Evolutionary conservation across 2,797 vertebrate genomes (phyloP), one percentile per base, ranked within the genome.

Genomic region (Myripristis murdjan): DNA sequence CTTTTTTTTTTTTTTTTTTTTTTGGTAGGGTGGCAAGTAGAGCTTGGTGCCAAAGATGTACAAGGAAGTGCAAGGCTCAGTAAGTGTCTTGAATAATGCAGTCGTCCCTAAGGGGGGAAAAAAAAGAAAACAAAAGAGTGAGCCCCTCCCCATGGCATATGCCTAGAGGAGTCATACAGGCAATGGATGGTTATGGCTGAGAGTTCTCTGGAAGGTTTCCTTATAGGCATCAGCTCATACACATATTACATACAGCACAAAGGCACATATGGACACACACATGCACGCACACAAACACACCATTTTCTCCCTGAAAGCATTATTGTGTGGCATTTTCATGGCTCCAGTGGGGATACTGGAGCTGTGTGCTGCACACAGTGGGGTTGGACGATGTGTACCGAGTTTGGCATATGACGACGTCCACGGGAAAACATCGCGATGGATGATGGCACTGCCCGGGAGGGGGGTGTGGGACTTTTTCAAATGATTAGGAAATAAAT

Each of bases 31-130:
- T 87, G 87, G 75, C 86, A 86, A 87, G 83, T 82, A 62, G 84
- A 90, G 80, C 84, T 91, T 76, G 83, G 87, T 93, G 90, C 87
- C 88, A 90, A 89, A 92, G 87, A 92, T 86, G 83, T 91, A 92
- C 89, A 92, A 82, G 88, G 83, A 90, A 84, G 81, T 91, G 90
- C 87, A 92, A 82, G 90, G 83, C 91, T 93, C 86, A 92, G 90
- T 93, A 91, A 92, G 91, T 91, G 92, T 93, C 85, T 88, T 95
- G 84, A 94, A 94, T 95, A 91, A 95, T 94, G 89, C 84, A 95
- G 76, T 39, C 74, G 70, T 89, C 87, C 86, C 70, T 75, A 77
- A 74, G 74, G 83, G 37, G 72, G 70, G 72, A 67, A 86, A 79
- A 81, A 60, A 28, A 75, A 83, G 60, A 35, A 77, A 82, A 81